phyloP scores from a whole-genome alignment of 2,797 vertebrate species.

The Diplodus puntazzo region DNA sequence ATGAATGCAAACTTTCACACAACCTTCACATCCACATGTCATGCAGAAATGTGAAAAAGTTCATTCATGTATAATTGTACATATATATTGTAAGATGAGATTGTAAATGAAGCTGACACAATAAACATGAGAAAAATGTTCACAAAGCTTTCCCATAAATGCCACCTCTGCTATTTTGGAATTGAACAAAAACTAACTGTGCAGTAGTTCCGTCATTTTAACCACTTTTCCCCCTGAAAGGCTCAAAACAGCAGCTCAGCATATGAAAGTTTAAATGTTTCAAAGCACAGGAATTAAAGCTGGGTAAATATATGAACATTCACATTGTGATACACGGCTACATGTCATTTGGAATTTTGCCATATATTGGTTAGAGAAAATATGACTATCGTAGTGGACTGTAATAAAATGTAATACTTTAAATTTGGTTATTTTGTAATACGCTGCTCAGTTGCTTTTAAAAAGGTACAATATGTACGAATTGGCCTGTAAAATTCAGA shows the following conservation, averaged over 20 bases:
- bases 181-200: neutral
- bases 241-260: too few relatives aligned
- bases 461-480: too few relatives aligned
- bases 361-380: too few relatives aligned
- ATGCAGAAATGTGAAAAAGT: neutral
- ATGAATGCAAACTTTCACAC: neutral
- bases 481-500: too few relatives aligned
- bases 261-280: neutral
- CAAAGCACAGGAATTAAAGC: neutral
- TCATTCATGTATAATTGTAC: neutral
- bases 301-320: neutral
- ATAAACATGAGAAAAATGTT: neutral
- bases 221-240: too few relatives aligned
- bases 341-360: too few relatives aligned
- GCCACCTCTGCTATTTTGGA: neutral
- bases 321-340: too few relatives aligned
- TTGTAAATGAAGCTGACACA: neutral
- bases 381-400: too few relatives aligned
- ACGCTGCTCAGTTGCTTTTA: too few relatives aligned
- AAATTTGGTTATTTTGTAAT: too few relatives aligned
- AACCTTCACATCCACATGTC: neutral
- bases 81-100: neutral
- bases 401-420: too few relatives aligned
- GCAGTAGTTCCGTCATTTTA: too few relatives aligned
- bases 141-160: neutral